A percentile compares a stretch with the other conserved stretches of the same genome.
Evolutionary conservation across 2,113 vertebrate species (phyloP).

Genomic region (Cyanoliseus patagonus): DNA sequence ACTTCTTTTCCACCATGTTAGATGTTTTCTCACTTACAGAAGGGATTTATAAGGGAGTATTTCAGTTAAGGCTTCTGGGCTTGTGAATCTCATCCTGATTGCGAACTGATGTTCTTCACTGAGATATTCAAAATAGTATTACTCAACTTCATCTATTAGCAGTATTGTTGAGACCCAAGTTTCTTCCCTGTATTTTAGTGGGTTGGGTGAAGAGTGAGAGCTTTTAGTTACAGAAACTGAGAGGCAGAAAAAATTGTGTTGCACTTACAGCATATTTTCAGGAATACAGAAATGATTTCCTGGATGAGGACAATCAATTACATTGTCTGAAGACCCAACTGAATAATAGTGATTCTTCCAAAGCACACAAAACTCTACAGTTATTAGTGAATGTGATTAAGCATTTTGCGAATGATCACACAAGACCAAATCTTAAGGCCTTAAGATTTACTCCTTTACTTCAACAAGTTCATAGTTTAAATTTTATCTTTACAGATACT

Average conservation of each 20-base stretch:
- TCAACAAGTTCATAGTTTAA: not conserved
- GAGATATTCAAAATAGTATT: not conserved
- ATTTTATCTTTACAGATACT: not conserved
- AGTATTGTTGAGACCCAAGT: not conserved
- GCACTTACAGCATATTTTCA: not conserved
- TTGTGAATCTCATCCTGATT: not conserved
- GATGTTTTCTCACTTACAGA: not conserved
- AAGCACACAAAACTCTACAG: not conserved
- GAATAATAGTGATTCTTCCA: not conserved
- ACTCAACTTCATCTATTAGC: not conserved
- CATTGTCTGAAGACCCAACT: not conserved
- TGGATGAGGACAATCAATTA: not conserved
- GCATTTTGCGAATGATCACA: not conserved
- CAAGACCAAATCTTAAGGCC: not conserved
- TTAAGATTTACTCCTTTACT: not conserved
- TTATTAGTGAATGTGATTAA: not conserved
- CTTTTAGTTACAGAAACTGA: not conserved
- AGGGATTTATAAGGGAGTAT: not conserved
- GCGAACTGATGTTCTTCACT: fast-evolving
- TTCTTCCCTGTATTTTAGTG: not conserved
- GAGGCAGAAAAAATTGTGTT: not conserved
- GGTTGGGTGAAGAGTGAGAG: not conserved
- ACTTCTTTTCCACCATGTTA: not conserved
- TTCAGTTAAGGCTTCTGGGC: not conserved
- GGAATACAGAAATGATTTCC: not conserved